Evolutionary conservation across 2,797 vertebrate species (phyloP).

Genomic region (Malacoraja senta): DNA sequence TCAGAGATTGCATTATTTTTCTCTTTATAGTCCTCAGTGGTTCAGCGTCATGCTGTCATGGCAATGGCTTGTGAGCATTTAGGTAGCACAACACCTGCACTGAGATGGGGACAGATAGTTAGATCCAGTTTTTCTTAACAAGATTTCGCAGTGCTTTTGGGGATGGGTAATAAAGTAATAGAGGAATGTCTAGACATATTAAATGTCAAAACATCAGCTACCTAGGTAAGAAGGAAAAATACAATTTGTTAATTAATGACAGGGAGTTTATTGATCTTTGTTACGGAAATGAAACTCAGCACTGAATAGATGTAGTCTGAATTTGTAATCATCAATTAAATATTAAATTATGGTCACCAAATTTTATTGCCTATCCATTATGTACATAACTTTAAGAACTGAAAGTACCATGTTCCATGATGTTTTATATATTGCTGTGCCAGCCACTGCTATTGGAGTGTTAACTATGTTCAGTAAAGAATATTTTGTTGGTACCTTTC

Average conservation of each 20-base stretch:
- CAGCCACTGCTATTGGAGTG: too few species aligned
- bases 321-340: neutral
- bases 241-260: neutral
- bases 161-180: neutral
- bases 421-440: too few species aligned
- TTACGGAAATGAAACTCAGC: neutral
- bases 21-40: neutral
- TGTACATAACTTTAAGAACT: too few species aligned
- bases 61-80: neutral
- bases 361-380: too few species aligned
- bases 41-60: slow-evolving; percentile 26
- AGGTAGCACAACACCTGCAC: neutral
- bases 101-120: neutral
- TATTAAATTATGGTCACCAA: neutral
- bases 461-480: too few species aligned
- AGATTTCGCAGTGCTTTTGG: neutral
- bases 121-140: neutral
- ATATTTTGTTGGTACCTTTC: too few species aligned
- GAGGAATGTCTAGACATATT: neutral
- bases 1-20: neutral
- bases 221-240: neutral
- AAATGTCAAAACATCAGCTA: neutral
- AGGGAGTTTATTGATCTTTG: neutral
- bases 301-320: neutral
- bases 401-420: too few species aligned